Base-by-base conservation (phyloP, 2,888 invertebrate species). In the Pyralis farinalis region DNA sequence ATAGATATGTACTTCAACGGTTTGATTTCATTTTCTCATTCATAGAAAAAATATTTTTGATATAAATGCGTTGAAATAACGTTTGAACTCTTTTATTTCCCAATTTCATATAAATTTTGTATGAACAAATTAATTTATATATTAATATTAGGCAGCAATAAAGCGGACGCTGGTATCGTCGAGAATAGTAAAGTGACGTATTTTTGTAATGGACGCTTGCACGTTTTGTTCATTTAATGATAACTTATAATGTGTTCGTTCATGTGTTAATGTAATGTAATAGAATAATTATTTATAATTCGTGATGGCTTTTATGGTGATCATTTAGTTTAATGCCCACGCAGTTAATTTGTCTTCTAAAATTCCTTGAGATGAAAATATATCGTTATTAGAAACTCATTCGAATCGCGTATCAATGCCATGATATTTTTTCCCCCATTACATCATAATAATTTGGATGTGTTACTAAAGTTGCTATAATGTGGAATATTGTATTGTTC, bases 111-210 rank as follows among this genome's bases (percentile, higher is more conserved):
- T 8, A 9, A 27, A 10, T 31, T 8, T 31, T 31, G 10, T 12
- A 12, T 31, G 1, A 31, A 12, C 5, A 10, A 39, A 37, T 29
- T 16, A 10, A 7, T 36, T 41, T 39, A 42, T 34, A 20, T 42
- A 44, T 38, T 44, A 39, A 38, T 41, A 42, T 42, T 44, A 53
- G 47, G 46, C 58, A 56, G 58, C 62, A 63, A 62, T 59, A 65
- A 56, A 43, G 32, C 11, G 37, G 64, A 51, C 60, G 68, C 67
- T 64, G 71, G 66, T 51, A 49, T 56, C 63, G 65, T 69, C 67
- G 34, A 34, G 16, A 38, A 42, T 40, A 43, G 11, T 31, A 22
- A 32, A 27, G 30, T 33, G 11, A 33, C 25, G 47, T 50, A 58
- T 60, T 54, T 63, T 59, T 53, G 52, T 55, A 61, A 61, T 51